These are phyloP conservation scores for Colletes collaris DNA, from an alignment of 2,888 invertebrate genomes.

Conservation along the genomic window DNA sequence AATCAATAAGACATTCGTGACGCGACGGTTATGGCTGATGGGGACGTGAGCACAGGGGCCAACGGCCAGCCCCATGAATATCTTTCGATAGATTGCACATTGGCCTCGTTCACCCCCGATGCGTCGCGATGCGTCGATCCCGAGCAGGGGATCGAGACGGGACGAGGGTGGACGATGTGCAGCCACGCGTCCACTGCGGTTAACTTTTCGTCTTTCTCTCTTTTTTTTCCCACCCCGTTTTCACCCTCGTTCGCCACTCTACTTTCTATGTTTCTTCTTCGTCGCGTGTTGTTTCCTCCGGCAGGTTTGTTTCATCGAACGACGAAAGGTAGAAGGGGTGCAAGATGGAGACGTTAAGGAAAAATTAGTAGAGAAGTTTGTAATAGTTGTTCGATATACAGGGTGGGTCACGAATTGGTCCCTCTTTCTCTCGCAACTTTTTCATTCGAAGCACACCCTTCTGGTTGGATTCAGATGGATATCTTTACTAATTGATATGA, in stretches of 20 bases:
- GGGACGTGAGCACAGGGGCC: constrained; percentile 74
- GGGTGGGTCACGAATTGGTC: too few species aligned
- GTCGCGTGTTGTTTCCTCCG: constrained; percentile 9
- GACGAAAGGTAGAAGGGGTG: background rate
- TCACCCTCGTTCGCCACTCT: constrained; percentile 1
- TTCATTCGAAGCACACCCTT: too few species aligned
- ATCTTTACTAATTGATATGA: too few species aligned
- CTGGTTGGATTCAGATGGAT: too few species aligned
- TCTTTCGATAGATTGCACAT: constrained; percentile 83
- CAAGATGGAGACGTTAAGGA: too few species aligned
- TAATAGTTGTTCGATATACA: too few species aligned
- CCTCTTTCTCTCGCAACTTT: too few species aligned
- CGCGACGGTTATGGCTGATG: constrained; percentile 81
- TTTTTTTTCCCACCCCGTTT: background rate
- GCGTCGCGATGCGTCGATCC: constrained; percentile 71
- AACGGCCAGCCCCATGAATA: constrained; percentile 82
- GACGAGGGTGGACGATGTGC: constrained; percentile 72
- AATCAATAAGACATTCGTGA: constrained; percentile 83
- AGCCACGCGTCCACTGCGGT: constrained; percentile 80
- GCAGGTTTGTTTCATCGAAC: constrained; percentile 22
- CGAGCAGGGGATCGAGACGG: constrained; percentile 57
- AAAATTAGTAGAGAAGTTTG: too few species aligned
- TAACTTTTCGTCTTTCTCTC: constrained; percentile 67
- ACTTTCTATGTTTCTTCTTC: constrained; percentile 20
- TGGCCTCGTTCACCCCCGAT: constrained; percentile 74